These are phyloP conservation scores for Drosophila quadrilineata DNA, from an alignment of 1,140 invertebrate species.

Conservation along the genomic window DNA sequence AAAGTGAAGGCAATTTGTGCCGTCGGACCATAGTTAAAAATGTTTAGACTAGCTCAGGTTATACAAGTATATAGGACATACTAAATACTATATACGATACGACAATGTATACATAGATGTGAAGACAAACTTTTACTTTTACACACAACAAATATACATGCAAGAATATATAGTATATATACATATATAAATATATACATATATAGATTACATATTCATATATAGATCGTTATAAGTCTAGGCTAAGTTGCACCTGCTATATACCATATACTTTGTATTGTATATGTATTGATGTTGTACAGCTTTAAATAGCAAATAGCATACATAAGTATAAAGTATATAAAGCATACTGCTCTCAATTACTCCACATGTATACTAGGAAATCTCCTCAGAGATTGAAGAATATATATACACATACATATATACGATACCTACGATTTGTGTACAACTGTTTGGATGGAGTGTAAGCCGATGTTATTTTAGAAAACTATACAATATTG, in stretches of 20 bases:
- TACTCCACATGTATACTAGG: slow-evolving; percentile 11
- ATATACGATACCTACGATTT: neutral
- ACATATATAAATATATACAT: slow-evolving; percentile 20
- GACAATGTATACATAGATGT: slow-evolving; percentile 12
- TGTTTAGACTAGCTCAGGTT: slow-evolving; percentile 78
- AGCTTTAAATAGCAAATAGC: slow-evolving; percentile 34
- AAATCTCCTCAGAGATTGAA: too few relatives aligned
- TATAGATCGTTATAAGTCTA: slow-evolving; percentile 12
- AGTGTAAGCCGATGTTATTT: slow-evolving; percentile 41
- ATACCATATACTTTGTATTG: slow-evolving; percentile 4
- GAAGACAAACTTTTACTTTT: slow-evolving; percentile 24
- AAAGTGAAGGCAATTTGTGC: slow-evolving; percentile 39
- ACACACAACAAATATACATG: slow-evolving; percentile 11
- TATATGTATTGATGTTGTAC: slow-evolving; percentile 26
- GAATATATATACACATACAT: slow-evolving; percentile 5
- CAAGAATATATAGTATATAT: slow-evolving; percentile 22
- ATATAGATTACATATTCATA: slow-evolving; percentile 23
- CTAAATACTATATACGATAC: slow-evolving; percentile 26
- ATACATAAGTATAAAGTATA: too few relatives aligned
- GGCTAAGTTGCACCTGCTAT: slow-evolving; percentile 19
- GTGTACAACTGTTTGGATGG: neutral
- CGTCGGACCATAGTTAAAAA: slow-evolving; percentile 74
- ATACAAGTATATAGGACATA: slow-evolving; percentile 43
- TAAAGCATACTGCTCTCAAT: slow-evolving; percentile 12
- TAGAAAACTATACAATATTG: slow-evolving; percentile 63